A percentile compares a stretch with the other conserved stretches of the same genome.
Conservation (phyloP, 35 echinoderm and acorn worm species). For the Chiridota heheva region DNA sequence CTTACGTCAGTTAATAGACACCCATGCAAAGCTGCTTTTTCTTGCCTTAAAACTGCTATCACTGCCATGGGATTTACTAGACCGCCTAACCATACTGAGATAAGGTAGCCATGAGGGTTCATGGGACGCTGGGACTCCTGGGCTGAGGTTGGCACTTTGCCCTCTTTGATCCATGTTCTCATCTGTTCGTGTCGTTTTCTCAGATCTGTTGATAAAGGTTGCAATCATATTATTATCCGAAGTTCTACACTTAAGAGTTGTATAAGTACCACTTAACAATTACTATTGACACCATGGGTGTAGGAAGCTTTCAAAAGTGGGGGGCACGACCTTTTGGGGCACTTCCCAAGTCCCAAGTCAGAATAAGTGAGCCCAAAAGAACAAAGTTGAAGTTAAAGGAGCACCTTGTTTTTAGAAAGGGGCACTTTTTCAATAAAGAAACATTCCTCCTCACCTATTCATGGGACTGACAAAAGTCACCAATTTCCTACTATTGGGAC, state of each 20-base stretch:
- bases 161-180: constrained; percentile 81
- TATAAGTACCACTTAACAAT: neutral
- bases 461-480: too few species aligned
- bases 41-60: constrained; percentile 84
- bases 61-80: constrained; percentile 79
- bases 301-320: too few species aligned
- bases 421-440: too few species aligned
- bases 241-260: neutral
- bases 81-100: constrained; percentile 89
- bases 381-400: too few species aligned
- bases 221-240: too few species aligned
- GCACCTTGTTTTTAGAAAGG: too few species aligned
- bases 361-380: too few species aligned
- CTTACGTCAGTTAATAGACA: constrained; percentile 82
- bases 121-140: constrained; percentile 29
- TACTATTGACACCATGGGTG: neutral
- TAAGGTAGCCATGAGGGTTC: constrained; percentile 62
- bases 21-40: constrained; percentile 70
- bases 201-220: constrained; percentile 49
- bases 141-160: constrained; percentile 74
- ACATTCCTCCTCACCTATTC: too few species aligned
- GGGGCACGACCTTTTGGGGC: too few species aligned
- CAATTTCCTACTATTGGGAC: too few species aligned
- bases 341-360: too few species aligned
- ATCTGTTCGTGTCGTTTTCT: constrained; percentile 74